Evolutionary conservation across 2,113 vertebrate species (phyloP).

Genomic region (Ornithorhynchus anatinus): DNA sequence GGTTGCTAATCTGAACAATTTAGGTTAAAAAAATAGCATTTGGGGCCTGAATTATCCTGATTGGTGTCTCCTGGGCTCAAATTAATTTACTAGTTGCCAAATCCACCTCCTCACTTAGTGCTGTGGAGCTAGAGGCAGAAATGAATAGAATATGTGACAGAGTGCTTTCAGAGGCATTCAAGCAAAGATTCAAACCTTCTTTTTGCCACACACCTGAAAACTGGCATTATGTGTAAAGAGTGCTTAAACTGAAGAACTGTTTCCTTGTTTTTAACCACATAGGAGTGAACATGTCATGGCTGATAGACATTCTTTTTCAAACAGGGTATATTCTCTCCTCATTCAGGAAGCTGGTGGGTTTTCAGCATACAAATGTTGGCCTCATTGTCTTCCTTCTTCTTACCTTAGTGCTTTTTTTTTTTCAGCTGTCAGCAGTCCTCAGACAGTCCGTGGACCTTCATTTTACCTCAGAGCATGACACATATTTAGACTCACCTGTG

Average conservation of each 20-base stretch:
- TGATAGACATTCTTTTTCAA: slow-evolving; percentile 57
- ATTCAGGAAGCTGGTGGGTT: slow-evolving; percentile 64
- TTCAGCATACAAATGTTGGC: slow-evolving; percentile 56
- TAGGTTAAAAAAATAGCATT: not conserved
- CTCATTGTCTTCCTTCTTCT: slow-evolving; percentile 35
- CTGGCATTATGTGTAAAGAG: slow-evolving; percentile 36
- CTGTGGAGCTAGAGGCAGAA: not conserved
- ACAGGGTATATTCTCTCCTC: slow-evolving; percentile 60
- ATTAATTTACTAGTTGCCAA: not conserved
- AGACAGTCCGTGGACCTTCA: slow-evolving; percentile 76
- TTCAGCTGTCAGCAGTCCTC: slow-evolving; percentile 78
- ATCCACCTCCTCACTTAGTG: not conserved
- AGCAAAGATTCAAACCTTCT: slow-evolving; percentile 8
- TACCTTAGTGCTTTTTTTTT: slow-evolving; percentile 37
- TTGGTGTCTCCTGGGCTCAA: not conserved
- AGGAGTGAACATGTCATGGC: slow-evolving; percentile 49
- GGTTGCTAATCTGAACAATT: not conserved
- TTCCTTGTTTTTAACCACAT: slow-evolving; percentile 67
- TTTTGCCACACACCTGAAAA: slow-evolving; percentile 46
- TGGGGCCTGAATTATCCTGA: not conserved
- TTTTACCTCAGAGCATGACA: slow-evolving; percentile 74
- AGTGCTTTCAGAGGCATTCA: slow-evolving; percentile 17
- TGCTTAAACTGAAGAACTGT: slow-evolving; percentile 5
- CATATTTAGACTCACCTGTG: slow-evolving; percentile 68
- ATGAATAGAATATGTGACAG: not conserved